Evolutionary conservation across 2,888 invertebrate species (phyloP).

Genomic region (Apantesis nais): DNA sequence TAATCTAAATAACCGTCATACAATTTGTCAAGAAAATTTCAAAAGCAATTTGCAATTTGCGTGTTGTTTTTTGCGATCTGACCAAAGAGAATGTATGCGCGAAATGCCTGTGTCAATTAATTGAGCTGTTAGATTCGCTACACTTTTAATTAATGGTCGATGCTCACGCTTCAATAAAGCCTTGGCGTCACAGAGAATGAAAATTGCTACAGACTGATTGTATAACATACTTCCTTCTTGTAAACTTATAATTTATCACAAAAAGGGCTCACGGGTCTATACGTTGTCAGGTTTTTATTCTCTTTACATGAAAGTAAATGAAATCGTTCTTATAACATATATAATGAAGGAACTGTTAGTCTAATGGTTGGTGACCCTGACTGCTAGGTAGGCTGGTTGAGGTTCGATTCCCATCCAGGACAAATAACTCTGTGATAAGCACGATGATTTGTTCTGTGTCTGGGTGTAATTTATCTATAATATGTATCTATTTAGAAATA

Average conservation of each 20-base stretch:
- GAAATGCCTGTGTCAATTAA: constrained; percentile 57
- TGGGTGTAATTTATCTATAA: no score
- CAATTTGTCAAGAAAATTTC: constrained; percentile 8
- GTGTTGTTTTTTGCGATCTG: constrained; percentile 27
- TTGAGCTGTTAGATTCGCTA: constrained; percentile 57
- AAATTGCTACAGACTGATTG: constrained; percentile 4
- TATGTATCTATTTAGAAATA: no score
- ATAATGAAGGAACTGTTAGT: no score
- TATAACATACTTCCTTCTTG: background rate
- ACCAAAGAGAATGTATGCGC: constrained; percentile 50
- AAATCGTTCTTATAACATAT: background rate
- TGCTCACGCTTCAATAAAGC: constrained; percentile 52
- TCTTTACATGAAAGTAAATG: background rate
- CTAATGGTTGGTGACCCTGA: no score
- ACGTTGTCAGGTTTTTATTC: no score
- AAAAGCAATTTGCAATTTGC: constrained; percentile 9
- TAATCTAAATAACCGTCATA: background rate
- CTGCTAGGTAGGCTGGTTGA: background rate
- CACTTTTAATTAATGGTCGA: constrained; percentile 48
- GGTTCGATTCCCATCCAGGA: no score
- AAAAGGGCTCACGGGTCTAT: no score
- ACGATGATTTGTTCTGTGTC: no score
- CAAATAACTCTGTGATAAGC: no score
- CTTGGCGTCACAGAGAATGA: background rate
- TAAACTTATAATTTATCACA: background rate